Evolutionary conservation across 2,888 invertebrate species (phyloP), one percentile per base, ranked within the genome.

Genomic region (Drosophila subquinaria): DNA sequence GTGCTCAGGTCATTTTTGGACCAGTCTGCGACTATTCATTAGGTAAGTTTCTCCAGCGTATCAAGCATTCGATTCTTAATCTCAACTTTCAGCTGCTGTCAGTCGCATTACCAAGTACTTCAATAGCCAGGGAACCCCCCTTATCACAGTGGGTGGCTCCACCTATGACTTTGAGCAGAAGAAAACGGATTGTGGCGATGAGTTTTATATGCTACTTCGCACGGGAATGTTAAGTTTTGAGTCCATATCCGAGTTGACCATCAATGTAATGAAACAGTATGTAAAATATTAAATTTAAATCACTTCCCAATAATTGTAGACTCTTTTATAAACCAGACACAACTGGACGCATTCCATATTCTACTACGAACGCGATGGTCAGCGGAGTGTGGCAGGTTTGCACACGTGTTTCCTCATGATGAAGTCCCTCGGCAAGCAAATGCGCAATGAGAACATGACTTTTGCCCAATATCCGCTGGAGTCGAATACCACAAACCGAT

Each of bases 81-180:
- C 23, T 11, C 4, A 10, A 20, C 11, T 56, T 94, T 51, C 94
- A 97, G 97, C 97, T 15, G 95, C 96, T 6, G 96, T 97, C 30
- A 97, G 95, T 10, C 94, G 97, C 45, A 95, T 97, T 69, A 94
- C 95, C 30, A 97, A 97, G 92, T 97, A 96, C 91, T 94, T 96
- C 15, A 95, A 95, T 38, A 94, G 94, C 33, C 95, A 96, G 8
- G 95, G 95, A 9, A 95, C 95, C 0, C 97, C 97, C 0, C 92
- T 97, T 13, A 93, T 98, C 57, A 96, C 97, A 0, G 96, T 96
- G 0, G 97, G 97, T 0, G 97, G 96, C 0, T 95, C 97, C 69
- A 95, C 96, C 0, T 95, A 94, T 82, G 97, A 97, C 92, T 97
- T 97, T 90, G 95, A 95, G 33, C 93, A 94, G 59, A 94, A 94